These are phyloP conservation scores for Melipona bicolor DNA, from an alignment of 2,888 invertebrate species.

Conservation along the genomic window DNA sequence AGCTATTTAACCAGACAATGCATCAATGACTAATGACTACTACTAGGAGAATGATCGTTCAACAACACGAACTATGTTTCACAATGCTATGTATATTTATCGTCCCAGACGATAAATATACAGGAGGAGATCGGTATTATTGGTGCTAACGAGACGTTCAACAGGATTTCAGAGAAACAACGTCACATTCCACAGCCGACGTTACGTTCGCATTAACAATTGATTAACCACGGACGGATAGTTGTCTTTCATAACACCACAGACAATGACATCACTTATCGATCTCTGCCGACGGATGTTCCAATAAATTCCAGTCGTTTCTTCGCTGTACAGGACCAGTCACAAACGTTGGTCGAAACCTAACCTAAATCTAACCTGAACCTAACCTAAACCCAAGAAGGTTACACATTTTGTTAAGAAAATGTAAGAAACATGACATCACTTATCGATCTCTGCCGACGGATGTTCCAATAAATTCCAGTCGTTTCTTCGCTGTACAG, in stretches of 20 bases:
- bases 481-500: background rate
- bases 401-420: no score
- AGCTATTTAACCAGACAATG: background rate
- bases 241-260: slow-evolving; percentile 14
- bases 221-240: slow-evolving; percentile 11
- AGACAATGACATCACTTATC: slow-evolving; percentile 18
- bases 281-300: background rate
- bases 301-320: background rate
- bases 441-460: background rate
- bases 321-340: background rate
- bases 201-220: slow-evolving; percentile 42
- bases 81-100: background rate
- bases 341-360: background rate
- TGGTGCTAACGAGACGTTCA: slow-evolving; percentile 22
- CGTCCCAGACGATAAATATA: background rate
- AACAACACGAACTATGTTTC: slow-evolving; percentile 10
- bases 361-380: no score
- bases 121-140: slow-evolving; percentile 1
- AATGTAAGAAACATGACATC: slow-evolving; percentile 19
- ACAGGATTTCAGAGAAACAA: slow-evolving; percentile 43
- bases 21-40: background rate
- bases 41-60: background rate
- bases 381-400: background rate
- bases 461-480: background rate
- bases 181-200: slow-evolving; percentile 22